A percentile compares a stretch with the other conserved stretches of the same genome.
These are phyloP conservation scores for Aspidoscelis tigris DNA, from an alignment of 2,113 vertebrate genomes.

Conservation along the genomic window DNA sequence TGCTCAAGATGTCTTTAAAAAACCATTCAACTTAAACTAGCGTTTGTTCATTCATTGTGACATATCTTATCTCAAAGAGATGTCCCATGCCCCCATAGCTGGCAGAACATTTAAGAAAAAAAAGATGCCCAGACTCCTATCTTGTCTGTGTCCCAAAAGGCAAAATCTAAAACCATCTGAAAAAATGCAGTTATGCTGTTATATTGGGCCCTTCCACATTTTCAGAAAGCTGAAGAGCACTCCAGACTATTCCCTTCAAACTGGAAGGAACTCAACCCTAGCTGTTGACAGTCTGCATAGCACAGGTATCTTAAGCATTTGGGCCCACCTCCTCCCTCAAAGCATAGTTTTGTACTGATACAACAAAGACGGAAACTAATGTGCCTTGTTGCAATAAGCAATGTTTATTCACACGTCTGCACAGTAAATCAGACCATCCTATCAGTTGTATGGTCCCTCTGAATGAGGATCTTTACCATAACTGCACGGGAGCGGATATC, in stretches of 20 bases:
- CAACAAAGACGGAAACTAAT: background rate
- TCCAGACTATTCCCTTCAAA: conserved; percentile 29
- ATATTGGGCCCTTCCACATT: conserved; percentile 16
- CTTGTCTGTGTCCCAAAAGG: conserved; percentile 44
- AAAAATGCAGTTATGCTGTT: conserved; percentile 29
- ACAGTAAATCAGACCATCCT: background rate
- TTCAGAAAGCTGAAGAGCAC: conserved; percentile 23
- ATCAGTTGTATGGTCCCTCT: background rate
- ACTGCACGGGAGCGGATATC: background rate
- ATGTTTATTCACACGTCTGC: background rate
- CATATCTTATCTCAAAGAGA: conserved; percentile 84
- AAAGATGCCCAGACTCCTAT: background rate
- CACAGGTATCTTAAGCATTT: conserved; percentile 58
- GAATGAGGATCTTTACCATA: background rate
- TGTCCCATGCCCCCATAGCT: conserved; percentile 69
- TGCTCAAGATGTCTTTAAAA: conserved; percentile 29
- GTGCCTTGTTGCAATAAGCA: background rate
- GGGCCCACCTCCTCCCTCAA: conserved; percentile 63
- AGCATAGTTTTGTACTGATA: conserved; percentile 54
- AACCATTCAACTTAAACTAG: conserved; percentile 38
- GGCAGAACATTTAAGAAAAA: conserved; percentile 69
- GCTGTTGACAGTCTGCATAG: conserved; percentile 47
- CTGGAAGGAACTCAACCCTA: conserved; percentile 46
- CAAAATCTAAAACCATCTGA: conserved; percentile 60
- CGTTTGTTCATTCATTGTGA: conserved; percentile 45